Evolutionary conservation across 1,140 invertebrate genomes (phyloP).

Genomic region (Plectus sambesii): DNA sequence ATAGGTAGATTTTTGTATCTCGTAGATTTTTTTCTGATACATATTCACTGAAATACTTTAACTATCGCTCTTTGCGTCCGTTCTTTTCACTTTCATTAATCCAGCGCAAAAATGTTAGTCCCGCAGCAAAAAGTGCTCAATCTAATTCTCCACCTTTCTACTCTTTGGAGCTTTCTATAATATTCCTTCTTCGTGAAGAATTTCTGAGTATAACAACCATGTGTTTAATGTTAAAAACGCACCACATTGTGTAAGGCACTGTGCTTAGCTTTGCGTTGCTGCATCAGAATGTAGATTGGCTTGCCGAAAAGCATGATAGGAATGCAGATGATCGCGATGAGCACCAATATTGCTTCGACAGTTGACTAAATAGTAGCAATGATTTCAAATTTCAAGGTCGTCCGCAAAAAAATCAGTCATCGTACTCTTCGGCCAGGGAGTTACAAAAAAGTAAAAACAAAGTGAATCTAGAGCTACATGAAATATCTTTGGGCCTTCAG

Average conservation of each 20-base stretch:
- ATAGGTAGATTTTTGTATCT: conserved; percentile 9
- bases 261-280: conserved; percentile 40
- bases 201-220: too few species aligned
- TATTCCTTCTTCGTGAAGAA: too few species aligned
- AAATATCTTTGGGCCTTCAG: conserved; percentile 5
- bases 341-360: conserved; percentile 63
- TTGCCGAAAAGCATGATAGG: conserved; percentile 85
- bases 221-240: too few species aligned
- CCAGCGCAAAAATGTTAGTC: too few species aligned
- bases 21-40: not conserved
- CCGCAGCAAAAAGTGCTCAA: too few species aligned
- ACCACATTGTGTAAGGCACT: conserved; percentile 42
- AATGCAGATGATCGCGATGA: conserved; percentile 67
- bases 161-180: too few species aligned
- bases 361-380: conserved; percentile 56
- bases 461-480: too few species aligned
- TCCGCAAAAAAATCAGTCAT: too few species aligned
- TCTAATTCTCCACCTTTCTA: too few species aligned
- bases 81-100: too few species aligned
- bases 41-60: not conserved
- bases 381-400: conserved; percentile 27
- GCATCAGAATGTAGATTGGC: conserved; percentile 52
- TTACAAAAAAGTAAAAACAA: too few species aligned
- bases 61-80: too few species aligned
- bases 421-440: conserved; percentile 14